These are phyloP conservation scores for Rotaria socialis DNA, from an alignment of 2,888 invertebrate species.

Conservation along the genomic window DNA sequence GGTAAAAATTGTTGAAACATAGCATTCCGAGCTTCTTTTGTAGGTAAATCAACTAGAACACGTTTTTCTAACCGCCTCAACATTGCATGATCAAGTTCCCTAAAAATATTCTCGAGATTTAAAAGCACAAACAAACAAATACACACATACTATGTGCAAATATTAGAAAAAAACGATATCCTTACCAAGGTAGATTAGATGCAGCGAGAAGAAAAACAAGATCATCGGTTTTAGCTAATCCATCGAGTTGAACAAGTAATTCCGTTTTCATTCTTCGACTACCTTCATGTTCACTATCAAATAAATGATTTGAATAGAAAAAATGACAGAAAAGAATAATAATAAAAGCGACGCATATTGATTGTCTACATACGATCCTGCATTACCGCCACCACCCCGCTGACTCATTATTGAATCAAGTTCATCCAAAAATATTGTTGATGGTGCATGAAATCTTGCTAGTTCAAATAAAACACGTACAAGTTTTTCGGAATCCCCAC, in stretches of 20 bases:
- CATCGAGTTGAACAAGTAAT: constrained; percentile 79
- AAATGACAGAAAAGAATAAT: not conserved
- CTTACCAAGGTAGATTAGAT: constrained; percentile 82
- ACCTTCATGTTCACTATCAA: constrained; percentile 73
- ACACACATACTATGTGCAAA: not conserved
- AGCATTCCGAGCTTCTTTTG: constrained; percentile 65
- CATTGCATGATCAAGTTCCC: constrained; percentile 82
- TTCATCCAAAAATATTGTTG: constrained; percentile 87
- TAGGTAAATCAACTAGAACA: constrained; percentile 75
- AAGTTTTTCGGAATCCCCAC: constrained; percentile 89
- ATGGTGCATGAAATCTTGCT: constrained; percentile 77
- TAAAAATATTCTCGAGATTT: constrained; percentile 52
- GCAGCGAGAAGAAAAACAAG: constrained; percentile 75
- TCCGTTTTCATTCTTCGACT: constrained; percentile 82
- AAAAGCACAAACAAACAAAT: constrained; percentile 43
- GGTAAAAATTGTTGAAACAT: constrained; percentile 67
- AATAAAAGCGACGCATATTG: not conserved
- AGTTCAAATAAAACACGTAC: constrained; percentile 80
- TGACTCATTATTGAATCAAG: constrained; percentile 76
- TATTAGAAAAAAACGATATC: not conserved
- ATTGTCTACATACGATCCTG: constrained; percentile 49
- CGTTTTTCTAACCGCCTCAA: constrained; percentile 80
- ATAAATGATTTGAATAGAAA: not conserved
- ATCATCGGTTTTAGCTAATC: constrained; percentile 66
- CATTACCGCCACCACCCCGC: constrained; percentile 56